phyloP scores from a whole-genome alignment of 37 sponge, comb jelly and placozoan species.

The Chondrilla cf. caribensis region DNA sequence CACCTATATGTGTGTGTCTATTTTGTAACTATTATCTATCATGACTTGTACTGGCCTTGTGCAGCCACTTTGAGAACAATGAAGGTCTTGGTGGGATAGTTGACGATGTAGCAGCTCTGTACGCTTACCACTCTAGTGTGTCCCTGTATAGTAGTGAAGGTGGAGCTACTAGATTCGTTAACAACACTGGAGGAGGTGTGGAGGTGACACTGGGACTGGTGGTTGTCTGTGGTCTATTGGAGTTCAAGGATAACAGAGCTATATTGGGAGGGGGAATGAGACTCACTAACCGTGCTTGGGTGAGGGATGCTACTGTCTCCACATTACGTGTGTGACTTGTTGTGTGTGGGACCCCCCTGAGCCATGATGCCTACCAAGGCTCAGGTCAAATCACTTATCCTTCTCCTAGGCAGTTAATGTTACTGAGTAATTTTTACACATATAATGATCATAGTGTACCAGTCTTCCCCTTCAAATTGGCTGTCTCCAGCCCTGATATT shows the following conservation, averaged over 20 bases:
- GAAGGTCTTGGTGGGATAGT: not conserved
- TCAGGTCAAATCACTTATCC: no score
- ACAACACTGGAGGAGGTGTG: slow-evolving; percentile 8
- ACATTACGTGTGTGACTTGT: not conserved
- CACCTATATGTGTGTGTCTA: no score
- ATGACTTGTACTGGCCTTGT: no score
- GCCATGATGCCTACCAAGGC: not conserved
- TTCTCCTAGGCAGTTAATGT: no score
- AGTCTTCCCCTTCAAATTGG: no score
- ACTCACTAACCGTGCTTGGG: not conserved
- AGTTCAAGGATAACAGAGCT: not conserved
- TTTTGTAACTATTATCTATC: no score
- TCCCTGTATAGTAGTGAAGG: not conserved
- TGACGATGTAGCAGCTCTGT: not conserved
- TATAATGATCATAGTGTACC: no score
- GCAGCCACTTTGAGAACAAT: not conserved
- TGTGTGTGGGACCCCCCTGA: not conserved
- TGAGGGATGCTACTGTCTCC: not conserved
- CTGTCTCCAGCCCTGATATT: no score
- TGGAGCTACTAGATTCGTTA: not conserved
- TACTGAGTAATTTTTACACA: no score
- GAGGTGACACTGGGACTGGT: slow-evolving; percentile 9
- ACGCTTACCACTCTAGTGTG: not conserved
- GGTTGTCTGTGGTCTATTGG: not conserved
- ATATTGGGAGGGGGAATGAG: slow-evolving; percentile 5